These are phyloP conservation scores for Hemibagrus guttatus DNA, from an alignment of 2,797 vertebrate genomes.

Conservation along the genomic window DNA sequence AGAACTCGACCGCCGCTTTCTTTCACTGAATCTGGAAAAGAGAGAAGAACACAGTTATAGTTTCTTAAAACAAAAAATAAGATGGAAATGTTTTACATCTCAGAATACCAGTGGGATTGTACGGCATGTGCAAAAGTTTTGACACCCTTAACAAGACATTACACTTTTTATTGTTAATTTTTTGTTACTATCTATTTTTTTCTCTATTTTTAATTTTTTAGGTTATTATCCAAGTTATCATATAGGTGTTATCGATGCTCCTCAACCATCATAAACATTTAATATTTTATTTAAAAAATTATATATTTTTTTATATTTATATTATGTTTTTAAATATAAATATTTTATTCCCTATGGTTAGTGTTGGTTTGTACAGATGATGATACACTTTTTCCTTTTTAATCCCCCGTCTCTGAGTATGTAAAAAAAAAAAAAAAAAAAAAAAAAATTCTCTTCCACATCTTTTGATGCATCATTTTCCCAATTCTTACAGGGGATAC, in stretches of 20 bases:
- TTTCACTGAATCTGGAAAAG: conserved; percentile 80
- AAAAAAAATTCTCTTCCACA: background rate
- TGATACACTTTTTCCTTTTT: background rate
- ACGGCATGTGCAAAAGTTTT: background rate
- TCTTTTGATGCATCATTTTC: background rate
- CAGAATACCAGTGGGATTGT: no score
- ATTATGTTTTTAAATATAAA: background rate
- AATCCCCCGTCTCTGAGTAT: background rate
- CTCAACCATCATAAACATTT: background rate
- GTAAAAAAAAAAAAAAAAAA: background rate
- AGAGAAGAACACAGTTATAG: background rate
- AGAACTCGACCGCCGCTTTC: conserved; percentile 80
- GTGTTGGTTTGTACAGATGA: background rate
- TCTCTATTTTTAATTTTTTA: no score
- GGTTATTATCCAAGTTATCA: no score
- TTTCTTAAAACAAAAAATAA: background rate
- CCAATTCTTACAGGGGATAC: background rate
- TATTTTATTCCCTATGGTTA: background rate
- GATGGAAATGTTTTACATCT: background rate
- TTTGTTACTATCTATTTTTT: no score
- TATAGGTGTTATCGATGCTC: background rate
- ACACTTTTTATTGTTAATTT: no score
- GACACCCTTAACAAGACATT: background rate
- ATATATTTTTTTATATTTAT: background rate
- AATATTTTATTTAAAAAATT: no score